Evolutionary conservation across 2,888 invertebrate species (phyloP).

Genomic region (Eupeodes latifasciatus): DNA sequence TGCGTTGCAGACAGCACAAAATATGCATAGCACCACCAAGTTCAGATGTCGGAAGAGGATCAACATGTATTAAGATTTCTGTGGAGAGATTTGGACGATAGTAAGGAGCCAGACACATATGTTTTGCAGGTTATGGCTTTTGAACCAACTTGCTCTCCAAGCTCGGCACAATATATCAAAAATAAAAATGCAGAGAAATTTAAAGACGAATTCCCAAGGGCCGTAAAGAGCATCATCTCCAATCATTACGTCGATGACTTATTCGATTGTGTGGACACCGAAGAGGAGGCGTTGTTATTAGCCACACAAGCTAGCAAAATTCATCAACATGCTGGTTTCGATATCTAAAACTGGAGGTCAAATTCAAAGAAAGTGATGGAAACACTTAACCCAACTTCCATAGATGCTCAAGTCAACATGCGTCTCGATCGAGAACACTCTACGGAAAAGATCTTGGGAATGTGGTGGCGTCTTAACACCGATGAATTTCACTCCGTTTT

Average conservation of each 20-base stretch:
- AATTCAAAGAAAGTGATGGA: background rate
- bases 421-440: background rate
- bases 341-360: background rate
- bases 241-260: constrained; percentile 55
- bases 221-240: constrained; percentile 32
- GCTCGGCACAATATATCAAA: constrained; percentile 2
- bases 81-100: background rate
- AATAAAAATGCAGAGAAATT: constrained; percentile 21
- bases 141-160: constrained; percentile 6
- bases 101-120: background rate
- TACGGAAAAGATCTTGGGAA: background rate
- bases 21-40: constrained; percentile 10
- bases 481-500: background rate
- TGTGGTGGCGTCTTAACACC: background rate
- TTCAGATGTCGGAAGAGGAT: background rate
- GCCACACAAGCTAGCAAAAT: constrained; percentile 19
- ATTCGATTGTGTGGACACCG: constrained; percentile 38
- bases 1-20: background rate
- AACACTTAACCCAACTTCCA: background rate
- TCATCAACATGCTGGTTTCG: constrained; percentile 9
- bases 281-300: constrained; percentile 18
- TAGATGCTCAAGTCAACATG: background rate
- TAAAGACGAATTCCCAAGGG: constrained; percentile 17
- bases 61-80: background rate
- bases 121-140: constrained; percentile 6